Conservation (phyloP, 1,140 invertebrate species). For the Acromyrmex echinatior region DNA sequence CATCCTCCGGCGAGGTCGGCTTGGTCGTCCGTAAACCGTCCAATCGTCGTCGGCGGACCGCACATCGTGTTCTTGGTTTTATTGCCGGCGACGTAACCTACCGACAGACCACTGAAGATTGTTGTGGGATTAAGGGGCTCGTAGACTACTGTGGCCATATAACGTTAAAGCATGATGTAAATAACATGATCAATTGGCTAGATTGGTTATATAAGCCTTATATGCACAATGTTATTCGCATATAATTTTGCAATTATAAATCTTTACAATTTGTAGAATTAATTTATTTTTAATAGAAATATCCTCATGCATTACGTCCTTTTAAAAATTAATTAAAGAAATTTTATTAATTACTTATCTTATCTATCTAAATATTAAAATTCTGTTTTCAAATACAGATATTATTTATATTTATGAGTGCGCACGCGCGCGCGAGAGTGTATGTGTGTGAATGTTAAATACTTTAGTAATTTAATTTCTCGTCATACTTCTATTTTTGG, state of each 20-base stretch:
- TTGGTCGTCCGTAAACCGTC: constrained; percentile 37
- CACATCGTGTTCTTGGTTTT: constrained; percentile 59
- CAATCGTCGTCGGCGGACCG: constrained; percentile 40
- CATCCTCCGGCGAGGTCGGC: neutral
- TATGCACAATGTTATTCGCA: neutral
- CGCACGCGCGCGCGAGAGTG: neutral
- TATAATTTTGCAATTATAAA: neutral
- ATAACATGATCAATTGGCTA: constrained; percentile 1
- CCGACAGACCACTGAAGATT: constrained; percentile 31
- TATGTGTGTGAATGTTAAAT: neutral
- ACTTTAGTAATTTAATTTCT: neutral
- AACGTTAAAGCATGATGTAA: constrained; percentile 11
- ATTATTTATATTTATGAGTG: neutral
- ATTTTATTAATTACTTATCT: neutral
- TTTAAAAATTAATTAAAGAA: neutral
- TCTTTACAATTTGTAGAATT: neutral
- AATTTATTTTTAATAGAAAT: neutral
- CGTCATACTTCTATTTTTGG: neutral
- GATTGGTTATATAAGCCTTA: neutral
- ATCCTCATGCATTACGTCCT: neutral
- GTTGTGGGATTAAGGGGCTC: constrained; percentile 47
- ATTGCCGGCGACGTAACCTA: constrained; percentile 42
- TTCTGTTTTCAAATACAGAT: neutral
- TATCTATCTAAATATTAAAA: neutral
- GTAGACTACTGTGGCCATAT: neutral